Percentiles rank a stretch among this genome's conserved stretches.
These are phyloP conservation scores for Ovibos moschatus DNA, from an alignment of 2,113 vertebrate genomes.

Conservation along the genomic window DNA sequence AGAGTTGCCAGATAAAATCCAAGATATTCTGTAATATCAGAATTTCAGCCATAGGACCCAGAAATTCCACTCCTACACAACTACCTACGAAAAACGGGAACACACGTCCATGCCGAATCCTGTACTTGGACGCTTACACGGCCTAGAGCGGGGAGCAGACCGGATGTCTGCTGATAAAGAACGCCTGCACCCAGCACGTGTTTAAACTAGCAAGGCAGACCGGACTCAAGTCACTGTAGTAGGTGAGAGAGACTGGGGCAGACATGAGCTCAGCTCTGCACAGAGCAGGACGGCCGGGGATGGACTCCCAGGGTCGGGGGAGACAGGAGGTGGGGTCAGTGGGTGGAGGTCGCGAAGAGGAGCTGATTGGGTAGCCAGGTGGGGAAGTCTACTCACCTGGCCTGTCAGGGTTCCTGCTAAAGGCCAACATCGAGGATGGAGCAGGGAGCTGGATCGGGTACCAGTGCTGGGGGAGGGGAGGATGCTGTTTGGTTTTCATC, in stretches of 20 bases:
- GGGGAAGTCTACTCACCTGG: neutral
- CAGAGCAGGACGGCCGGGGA: rapidly evolving
- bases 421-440: neutral
- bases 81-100: neutral
- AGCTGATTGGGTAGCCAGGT: neutral
- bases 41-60: neutral
- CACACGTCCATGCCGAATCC: rapidly evolving
- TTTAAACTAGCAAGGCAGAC: neutral
- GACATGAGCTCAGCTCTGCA: neutral
- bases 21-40: neutral
- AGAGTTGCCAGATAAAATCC: neutral
- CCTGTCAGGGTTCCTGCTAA: neutral
- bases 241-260: rapidly evolving
- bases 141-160: rapidly evolving
- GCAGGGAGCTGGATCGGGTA: neutral
- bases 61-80: neutral
- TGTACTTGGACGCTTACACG: rapidly evolving
- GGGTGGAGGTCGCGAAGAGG: neutral
- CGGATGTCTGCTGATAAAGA: neutral
- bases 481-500: neutral
- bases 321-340: too few relatives aligned
- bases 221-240: neutral
- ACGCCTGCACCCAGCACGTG: rapidly evolving
- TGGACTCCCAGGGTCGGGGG: rapidly evolving
- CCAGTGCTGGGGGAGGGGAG: neutral